Evolutionary conservation across 2,113 vertebrate genomes (phyloP).

Genomic region (Anolis carolinensis): DNA sequence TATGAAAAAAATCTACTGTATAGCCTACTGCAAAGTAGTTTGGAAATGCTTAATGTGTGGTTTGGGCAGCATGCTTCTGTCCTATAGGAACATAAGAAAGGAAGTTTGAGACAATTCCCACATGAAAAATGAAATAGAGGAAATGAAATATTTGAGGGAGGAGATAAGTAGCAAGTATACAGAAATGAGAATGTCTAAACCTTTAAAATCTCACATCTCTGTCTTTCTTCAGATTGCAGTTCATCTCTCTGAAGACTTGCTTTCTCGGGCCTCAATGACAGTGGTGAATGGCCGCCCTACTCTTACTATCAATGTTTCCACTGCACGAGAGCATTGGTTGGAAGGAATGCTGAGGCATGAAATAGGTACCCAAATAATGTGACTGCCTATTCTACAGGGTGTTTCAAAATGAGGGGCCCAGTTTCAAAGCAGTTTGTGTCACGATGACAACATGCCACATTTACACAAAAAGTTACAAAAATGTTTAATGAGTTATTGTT

Average conservation of each 20-base stretch:
- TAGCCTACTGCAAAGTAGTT: no score
- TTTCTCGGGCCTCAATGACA: conserved; percentile 96
- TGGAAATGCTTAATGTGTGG: no score
- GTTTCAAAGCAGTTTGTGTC: no score
- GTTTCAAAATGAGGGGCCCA: not conserved
- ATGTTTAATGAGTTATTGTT: no score
- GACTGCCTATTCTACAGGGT: not conserved
- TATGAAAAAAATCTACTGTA: not conserved
- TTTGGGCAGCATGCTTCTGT: no score
- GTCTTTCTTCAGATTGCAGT: conserved; percentile 84
- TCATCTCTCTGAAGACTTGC: conserved; percentile 90
- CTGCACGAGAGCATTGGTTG: conserved; percentile 91
- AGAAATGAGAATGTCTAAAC: not conserved
- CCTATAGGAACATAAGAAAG: not conserved
- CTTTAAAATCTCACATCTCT: conserved; percentile 39
- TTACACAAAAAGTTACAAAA: no score
- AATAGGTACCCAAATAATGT: conserved; percentile 78
- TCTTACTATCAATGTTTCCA: conserved; percentile 88
- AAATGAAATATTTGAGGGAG: not conserved
- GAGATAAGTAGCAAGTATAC: not conserved
- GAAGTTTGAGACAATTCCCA: not conserved
- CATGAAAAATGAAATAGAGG: not conserved
- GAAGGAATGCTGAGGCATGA: conserved; percentile 95
- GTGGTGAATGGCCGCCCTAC: conserved; percentile 91
- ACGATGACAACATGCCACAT: no score